Conservation (phyloP, 2,113 vertebrate species). For the Eonycteris spelaea region DNA sequence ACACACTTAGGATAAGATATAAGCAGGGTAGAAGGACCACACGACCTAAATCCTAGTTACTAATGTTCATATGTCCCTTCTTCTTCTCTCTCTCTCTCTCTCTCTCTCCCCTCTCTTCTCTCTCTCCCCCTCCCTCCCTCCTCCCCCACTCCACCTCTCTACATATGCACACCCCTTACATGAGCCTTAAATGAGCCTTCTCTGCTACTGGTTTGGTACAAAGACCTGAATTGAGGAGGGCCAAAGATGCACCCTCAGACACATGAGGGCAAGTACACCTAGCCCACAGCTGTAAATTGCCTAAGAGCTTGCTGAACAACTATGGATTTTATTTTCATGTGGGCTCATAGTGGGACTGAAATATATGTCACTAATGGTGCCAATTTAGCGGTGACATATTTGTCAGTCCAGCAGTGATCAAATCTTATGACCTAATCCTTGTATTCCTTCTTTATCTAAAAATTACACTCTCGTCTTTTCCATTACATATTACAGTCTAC, state of each 20-base stretch:
- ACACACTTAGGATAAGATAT: not conserved
- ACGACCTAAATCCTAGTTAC: not conserved
- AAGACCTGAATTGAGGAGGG: not conserved
- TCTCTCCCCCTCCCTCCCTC: not conserved
- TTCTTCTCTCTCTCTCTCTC: no score
- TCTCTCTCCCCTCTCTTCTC: not conserved
- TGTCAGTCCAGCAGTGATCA: not conserved
- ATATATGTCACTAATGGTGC: no score
- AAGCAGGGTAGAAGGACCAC: not conserved
- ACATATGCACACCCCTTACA: no score
- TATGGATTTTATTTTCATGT: not conserved
- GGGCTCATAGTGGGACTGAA: not conserved
- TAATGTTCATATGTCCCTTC: not conserved
- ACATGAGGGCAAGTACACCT: not conserved
- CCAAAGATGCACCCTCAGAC: not conserved
- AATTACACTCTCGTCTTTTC: not conserved
- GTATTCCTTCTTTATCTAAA: slow-evolving; percentile 1
- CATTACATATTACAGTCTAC: not conserved
- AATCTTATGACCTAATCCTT: not conserved
- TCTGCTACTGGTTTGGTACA: not conserved
- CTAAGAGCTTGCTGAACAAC: not conserved
- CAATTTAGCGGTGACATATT: not conserved
- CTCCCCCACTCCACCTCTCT: not conserved
- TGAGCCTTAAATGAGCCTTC: not conserved
- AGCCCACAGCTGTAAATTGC: not conserved